These are phyloP conservation scores for Mormyrops boulengeri DNA, from an alignment of 2,797 vertebrate genomes.

Conservation along the genomic window DNA sequence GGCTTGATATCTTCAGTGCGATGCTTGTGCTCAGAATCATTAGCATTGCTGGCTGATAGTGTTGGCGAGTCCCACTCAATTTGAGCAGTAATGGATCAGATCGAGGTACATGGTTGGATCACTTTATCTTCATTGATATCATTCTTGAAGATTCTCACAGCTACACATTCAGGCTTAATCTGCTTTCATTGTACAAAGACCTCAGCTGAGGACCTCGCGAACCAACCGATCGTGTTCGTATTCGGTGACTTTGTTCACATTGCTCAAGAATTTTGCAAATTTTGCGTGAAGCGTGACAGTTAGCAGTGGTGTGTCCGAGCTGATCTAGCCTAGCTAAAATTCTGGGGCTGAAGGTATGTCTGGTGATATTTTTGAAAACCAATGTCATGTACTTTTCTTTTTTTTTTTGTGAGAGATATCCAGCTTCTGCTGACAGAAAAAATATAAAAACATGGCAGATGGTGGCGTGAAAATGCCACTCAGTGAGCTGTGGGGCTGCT, in stretches of 20 bases:
- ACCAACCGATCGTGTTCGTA: background rate
- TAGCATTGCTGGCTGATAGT: background rate
- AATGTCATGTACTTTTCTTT: background rate
- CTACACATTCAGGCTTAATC: background rate
- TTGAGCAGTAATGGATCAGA: background rate
- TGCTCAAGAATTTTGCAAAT: background rate
- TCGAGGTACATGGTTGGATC: background rate
- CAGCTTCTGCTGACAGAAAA: background rate
- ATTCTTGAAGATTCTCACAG: background rate
- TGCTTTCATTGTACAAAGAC: background rate
- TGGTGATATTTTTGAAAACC: background rate
- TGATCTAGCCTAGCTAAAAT: background rate
- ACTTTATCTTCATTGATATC: background rate
- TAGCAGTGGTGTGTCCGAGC: background rate
- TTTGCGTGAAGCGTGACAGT: background rate
- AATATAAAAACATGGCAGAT: constrained; percentile 2
- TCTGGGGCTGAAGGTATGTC: background rate
- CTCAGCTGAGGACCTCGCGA: background rate
- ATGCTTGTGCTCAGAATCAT: background rate
- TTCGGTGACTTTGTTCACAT: background rate
- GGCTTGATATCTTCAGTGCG: background rate
- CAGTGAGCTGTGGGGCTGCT: background rate
- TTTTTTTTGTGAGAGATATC: background rate
- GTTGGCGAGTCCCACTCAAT: background rate
- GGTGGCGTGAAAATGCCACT: constrained; percentile 3